Evolutionary conservation across 2,888 invertebrate genomes (phyloP).

Genomic region (Gibbula magus): DNA sequence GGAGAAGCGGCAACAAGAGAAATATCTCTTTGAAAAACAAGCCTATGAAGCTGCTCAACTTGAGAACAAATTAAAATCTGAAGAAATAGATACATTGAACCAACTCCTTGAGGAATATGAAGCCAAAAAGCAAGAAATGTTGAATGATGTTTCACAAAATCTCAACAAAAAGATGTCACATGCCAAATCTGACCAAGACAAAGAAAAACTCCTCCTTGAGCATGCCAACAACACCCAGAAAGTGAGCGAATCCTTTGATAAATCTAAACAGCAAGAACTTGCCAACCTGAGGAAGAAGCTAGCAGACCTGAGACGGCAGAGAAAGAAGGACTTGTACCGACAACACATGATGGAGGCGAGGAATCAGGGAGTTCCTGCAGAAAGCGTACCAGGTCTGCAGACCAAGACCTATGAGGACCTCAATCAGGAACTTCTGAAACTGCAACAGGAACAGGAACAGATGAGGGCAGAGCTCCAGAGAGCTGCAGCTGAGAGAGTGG

Average conservation of each 20-base stretch:
- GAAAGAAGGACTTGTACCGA: conserved; percentile 68
- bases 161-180: conserved; percentile 57
- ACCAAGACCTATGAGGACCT: conserved; percentile 48
- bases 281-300: conserved; percentile 59
- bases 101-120: conserved; percentile 65
- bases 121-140: conserved; percentile 59
- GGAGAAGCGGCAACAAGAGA: conserved; percentile 52
- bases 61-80: conserved; percentile 65
- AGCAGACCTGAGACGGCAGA: conserved; percentile 60
- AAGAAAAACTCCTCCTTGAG: conserved; percentile 66
- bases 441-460: conserved; percentile 65
- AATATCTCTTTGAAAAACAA: conserved; percentile 69
- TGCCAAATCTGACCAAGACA: conserved; percentile 62
- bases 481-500: conserved; percentile 26
- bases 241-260: conserved; percentile 67
- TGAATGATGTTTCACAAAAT: conserved; percentile 58
- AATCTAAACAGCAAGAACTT: conserved; percentile 68
- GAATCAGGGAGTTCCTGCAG: conserved; percentile 59
- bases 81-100: conserved; percentile 64
- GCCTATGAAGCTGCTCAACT: conserved; percentile 71
- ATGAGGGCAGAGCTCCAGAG: conserved; percentile 60
- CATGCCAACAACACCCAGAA: conserved; percentile 66
- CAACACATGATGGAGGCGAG: conserved; percentile 67
- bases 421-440: conserved; percentile 57
- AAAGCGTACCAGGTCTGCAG: conserved; percentile 60